A percentile compares a stretch with the other conserved stretches of the same genome.
Conservation (phyloP, 2,888 invertebrate species). For the Sphaerophoria taeniata region DNA sequence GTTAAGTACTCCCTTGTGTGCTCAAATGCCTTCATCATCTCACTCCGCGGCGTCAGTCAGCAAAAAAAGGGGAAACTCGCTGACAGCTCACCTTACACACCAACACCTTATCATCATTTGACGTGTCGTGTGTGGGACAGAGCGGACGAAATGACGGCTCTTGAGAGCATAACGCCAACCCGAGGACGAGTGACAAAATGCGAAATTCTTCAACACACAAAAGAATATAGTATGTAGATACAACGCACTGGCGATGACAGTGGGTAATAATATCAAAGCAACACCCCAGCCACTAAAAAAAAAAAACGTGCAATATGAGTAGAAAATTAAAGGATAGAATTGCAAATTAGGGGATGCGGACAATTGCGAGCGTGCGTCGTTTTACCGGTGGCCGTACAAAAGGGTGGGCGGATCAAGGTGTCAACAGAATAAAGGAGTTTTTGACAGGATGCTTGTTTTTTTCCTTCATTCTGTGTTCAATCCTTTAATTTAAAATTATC, state of each 20-base stretch:
- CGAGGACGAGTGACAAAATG: slow-evolving; percentile 14
- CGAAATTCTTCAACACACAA: slow-evolving; percentile 4
- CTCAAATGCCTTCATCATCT: not conserved
- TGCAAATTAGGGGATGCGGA: slow-evolving; percentile 60
- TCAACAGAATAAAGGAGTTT: not conserved
- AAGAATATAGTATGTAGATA: not conserved
- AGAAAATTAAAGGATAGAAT: slow-evolving; percentile 71
- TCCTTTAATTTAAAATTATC: no score
- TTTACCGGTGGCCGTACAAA: not conserved
- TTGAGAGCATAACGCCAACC: slow-evolving; percentile 16
- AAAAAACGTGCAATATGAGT: slow-evolving; percentile 40
- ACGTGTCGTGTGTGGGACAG: slow-evolving; percentile 18
- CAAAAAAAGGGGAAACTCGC: slow-evolving; percentile 41
- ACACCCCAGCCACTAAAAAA: not conserved
- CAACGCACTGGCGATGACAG: slow-evolving; percentile 24
- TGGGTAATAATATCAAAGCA: slow-evolving; percentile 29
- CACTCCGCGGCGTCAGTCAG: not conserved
- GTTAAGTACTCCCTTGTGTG: slow-evolving; percentile 71
- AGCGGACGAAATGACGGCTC: slow-evolving; percentile 23
- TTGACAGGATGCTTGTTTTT: not conserved
- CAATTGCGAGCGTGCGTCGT: slow-evolving; percentile 22
- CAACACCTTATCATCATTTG: slow-evolving; percentile 1
- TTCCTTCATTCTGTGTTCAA: not conserved
- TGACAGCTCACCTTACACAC: slow-evolving; percentile 54
- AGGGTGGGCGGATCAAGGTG: not conserved